Percentiles rank a stretch among this genome's conserved stretches.
phyloP scores from a whole-genome alignment of 1,140 invertebrate species.

The Pogonognathellus flavescens region DNA sequence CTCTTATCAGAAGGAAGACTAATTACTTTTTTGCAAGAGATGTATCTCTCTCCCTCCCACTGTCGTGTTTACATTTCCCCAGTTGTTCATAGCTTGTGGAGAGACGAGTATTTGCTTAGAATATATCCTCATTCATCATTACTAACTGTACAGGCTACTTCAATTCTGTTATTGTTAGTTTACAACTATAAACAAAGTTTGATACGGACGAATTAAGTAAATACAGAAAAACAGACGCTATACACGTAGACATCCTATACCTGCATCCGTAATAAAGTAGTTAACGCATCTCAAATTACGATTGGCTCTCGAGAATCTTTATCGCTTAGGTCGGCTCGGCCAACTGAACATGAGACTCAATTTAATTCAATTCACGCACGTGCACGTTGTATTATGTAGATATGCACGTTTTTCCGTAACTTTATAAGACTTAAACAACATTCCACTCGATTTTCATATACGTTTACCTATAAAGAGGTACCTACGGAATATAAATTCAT shows the following conservation, averaged over 20 bases:
- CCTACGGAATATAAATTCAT: no score
- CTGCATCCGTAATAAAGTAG: no score
- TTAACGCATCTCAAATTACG: no score
- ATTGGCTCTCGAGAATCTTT: neutral
- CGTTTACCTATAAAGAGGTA: no score
- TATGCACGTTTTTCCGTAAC: no score
- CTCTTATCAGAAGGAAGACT: neutral
- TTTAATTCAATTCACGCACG: slow-evolving; percentile 38
- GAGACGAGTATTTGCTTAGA: neutral
- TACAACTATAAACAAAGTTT: neutral
- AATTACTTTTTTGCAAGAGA: neutral
- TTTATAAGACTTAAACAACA: no score
- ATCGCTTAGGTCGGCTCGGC: neutral
- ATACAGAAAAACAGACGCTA: neutral
- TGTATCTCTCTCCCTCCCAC: neutral
- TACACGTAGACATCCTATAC: no score
- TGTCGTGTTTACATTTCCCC: slow-evolving; percentile 5
- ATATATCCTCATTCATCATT: no score
- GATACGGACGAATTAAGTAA: neutral
- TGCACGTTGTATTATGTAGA: slow-evolving; percentile 8
- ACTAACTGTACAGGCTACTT: neutral
- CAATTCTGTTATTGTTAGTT: neutral
- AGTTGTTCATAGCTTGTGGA: neutral
- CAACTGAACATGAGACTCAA: slow-evolving; percentile 26
- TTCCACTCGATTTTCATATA: no score